A percentile compares a stretch with the other conserved stretches of the same genome.
Conservation (phyloP, 2,113 vertebrate genomes). For the Tragelaphus buxtoni region DNA sequence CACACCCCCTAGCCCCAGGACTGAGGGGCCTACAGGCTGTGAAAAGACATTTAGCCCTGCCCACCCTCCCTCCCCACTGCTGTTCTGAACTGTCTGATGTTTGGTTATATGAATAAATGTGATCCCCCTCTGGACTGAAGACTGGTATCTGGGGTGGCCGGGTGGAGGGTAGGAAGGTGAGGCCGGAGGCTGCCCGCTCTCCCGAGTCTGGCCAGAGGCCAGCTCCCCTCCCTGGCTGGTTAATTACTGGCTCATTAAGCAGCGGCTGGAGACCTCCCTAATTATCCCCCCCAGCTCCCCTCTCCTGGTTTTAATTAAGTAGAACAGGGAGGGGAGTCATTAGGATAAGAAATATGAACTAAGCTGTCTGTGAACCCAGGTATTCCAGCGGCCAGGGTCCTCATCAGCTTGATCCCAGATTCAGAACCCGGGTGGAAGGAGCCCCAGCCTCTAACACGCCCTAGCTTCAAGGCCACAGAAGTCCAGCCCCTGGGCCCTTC, state of each 20-base stretch:
- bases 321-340: slow-evolving; percentile 66
- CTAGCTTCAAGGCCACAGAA: neutral
- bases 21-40: neutral
- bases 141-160: slow-evolving; percentile 35
- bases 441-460: neutral
- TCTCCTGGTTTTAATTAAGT: slow-evolving; percentile 71
- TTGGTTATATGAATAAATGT: slow-evolving; percentile 59
- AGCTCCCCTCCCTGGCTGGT: slow-evolving; percentile 67
- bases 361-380: slow-evolving; percentile 40
- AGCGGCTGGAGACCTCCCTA: slow-evolving; percentile 71
- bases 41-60: neutral
- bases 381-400: neutral
- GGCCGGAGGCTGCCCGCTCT: neutral
- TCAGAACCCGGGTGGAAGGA: neutral
- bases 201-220: slow-evolving; percentile 62
- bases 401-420: neutral
- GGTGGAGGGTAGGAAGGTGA: slow-evolving; percentile 15
- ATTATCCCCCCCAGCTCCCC: slow-evolving; percentile 57
- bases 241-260: slow-evolving; percentile 71
- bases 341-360: slow-evolving; percentile 64
- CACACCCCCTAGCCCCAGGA: neutral
- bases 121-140: slow-evolving; percentile 34
- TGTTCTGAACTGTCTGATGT: slow-evolving; percentile 5
- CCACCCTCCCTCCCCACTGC: neutral
- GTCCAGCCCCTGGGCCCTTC: neutral